Evolutionary conservation across 2,888 invertebrate species (phyloP).

Genomic region (Sinodicranocentrus sp.): DNA sequence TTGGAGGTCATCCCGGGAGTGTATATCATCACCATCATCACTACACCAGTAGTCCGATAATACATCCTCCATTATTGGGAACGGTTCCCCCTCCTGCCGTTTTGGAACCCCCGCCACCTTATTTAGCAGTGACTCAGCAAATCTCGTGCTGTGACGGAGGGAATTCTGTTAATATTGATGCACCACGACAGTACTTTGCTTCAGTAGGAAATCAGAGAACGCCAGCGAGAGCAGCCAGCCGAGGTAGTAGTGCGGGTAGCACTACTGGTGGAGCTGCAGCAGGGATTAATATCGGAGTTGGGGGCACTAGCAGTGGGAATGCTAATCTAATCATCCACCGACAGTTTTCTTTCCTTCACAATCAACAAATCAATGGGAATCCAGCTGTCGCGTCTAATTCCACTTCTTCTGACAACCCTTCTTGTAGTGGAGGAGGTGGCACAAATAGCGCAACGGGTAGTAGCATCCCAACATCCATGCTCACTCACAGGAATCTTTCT

Average conservation of each 20-base stretch:
- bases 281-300: not conserved
- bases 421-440: not conserved
- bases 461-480: slow-evolving; percentile 12
- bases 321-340: slow-evolving; percentile 20
- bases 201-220: slow-evolving; percentile 3
- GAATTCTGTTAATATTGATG: too few species aligned
- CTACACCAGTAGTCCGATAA: slow-evolving; percentile 18
- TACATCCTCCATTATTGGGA: not conserved
- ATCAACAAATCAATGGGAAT: not conserved
- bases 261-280: not conserved
- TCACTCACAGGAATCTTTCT: not conserved
- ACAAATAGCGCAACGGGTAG: not conserved
- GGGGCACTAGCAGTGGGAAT: not conserved
- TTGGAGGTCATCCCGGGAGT: not conserved
- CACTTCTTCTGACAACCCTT: not conserved
- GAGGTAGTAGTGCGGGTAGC: slow-evolving; percentile 2
- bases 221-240: slow-evolving; percentile 17
- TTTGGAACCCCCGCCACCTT: slow-evolving; percentile 48
- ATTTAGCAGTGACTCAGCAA: slow-evolving; percentile 27
- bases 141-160: not conserved
- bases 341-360: slow-evolving; percentile 16
- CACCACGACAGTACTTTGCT: not conserved
- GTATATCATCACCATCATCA: slow-evolving; percentile 33
- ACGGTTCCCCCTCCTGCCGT: not conserved
- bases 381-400: not conserved